phyloP scores from a whole-genome alignment of 2,888 invertebrate species.

The Rapana venosa region DNA sequence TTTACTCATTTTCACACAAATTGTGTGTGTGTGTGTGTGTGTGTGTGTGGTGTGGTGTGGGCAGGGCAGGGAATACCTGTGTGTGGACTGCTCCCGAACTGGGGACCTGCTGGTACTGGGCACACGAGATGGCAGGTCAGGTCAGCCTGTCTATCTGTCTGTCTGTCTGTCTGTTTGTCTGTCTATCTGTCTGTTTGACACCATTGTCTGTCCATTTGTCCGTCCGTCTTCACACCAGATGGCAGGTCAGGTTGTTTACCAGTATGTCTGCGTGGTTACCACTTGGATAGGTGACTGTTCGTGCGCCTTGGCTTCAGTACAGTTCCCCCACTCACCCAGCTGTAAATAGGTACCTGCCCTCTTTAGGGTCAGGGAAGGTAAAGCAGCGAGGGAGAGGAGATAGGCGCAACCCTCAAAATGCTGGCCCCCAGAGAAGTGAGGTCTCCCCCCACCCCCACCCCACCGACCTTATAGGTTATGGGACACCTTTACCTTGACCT shows the following conservation, averaged over 20 bases:
- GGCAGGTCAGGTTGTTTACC: neutral
- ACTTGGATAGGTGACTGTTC: too few species aligned
- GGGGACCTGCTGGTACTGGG: constrained; percentile 63
- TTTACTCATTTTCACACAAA: too few species aligned
- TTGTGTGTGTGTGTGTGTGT: neutral
- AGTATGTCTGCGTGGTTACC: neutral
- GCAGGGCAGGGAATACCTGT: constrained; percentile 64
- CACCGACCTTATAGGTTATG: too few species aligned
- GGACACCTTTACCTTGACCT: too few species aligned
- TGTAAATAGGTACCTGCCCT: too few species aligned
- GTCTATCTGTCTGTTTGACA: neutral
- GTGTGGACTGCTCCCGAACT: constrained; percentile 59
- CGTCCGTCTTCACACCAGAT: neutral
- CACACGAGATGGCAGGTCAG: constrained; percentile 70
- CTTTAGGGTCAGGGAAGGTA: too few species aligned
- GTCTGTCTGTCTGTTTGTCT: neutral
- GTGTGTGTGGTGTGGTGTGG: neutral
- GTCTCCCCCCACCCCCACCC: too few species aligned
- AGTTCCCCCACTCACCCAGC: too few species aligned
- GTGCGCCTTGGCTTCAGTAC: too few species aligned
- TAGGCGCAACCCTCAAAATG: too few species aligned
- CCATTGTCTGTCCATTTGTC: neutral
- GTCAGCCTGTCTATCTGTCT: neutral
- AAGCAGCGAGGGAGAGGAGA: too few species aligned
- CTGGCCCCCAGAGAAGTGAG: too few species aligned